Base-by-base conservation (phyloP, 2,888 invertebrate species). In the Lycocerus yunnanus region DNA sequence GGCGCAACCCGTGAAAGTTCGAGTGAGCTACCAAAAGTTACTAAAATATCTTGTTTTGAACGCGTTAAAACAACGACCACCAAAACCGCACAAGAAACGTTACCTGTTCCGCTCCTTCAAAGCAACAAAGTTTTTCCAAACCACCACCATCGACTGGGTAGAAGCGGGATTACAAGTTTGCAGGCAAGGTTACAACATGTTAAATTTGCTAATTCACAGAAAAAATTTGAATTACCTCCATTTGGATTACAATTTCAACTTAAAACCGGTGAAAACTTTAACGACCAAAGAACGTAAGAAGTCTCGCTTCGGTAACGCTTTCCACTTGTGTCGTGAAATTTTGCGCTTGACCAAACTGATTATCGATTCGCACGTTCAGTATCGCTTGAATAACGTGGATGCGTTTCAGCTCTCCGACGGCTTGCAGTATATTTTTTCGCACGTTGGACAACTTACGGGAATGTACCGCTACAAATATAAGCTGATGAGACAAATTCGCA, bases 391-490 rank as follows among this genome's bases (percentile, higher is more conserved):
- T 88, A 99, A 99, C 85, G 98, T 99, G 9, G 99, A 99, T 87
- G 99, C 99, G 1, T 99, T 99, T 88, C 97, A 99, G 90, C 89
- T 99, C 80, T 94, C 99, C 6, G 99, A 99, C 86, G 99, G 99
- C 10, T 88, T 99, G 58, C 99, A 99, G 87, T 99, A 99, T 87
- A 97, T 99, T 78, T 99, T 99, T 87, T 97, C 99, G 0, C 99
- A 99, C 84, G 99, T 99, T 9, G 99, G 99, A 0, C 99, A 99
- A 86, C 89, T 99, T 75, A 99, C 99, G 0, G 99, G 99, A 86
- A 99, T 99, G 99, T 99, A 99, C 89, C 91, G 99, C 21, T 99
- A 99, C 90, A 97, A 97, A 84, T 99, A 99, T 89, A 99, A 99
- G 87, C 90, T 99, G 71, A 99, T 99, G 98, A 91, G 97, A 84